A percentile compares a stretch with the other conserved stretches of the same genome.
Conservation (phyloP, 2,113 vertebrate genomes). For the Zosterops pallidus region DNA sequence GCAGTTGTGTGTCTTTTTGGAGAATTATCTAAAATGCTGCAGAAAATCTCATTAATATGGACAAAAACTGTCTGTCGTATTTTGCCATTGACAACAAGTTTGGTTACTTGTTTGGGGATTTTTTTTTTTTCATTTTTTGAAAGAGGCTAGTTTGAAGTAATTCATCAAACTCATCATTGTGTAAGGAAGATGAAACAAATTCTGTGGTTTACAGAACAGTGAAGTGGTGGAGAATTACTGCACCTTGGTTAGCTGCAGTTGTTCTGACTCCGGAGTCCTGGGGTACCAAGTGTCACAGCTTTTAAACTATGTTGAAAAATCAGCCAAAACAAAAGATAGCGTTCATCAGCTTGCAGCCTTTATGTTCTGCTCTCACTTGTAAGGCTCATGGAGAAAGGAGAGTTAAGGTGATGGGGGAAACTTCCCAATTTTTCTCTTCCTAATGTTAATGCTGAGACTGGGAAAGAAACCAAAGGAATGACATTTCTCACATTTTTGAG, state of each 20-base stretch:
- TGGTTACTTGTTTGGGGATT: background rate
- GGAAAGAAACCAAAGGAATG: slow-evolving; percentile 25
- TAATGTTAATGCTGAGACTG: background rate
- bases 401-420: background rate
- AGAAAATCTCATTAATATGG: background rate
- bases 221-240: background rate
- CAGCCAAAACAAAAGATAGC: background rate
- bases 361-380: background rate
- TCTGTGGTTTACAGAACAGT: background rate
- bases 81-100: background rate
- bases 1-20: background rate
- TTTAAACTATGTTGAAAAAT: background rate
- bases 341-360: background rate
- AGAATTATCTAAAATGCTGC: background rate
- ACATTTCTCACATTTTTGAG: slow-evolving; percentile 51
- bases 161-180: background rate
- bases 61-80: background rate
- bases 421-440: background rate
- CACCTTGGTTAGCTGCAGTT: background rate
- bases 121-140: background rate
- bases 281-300: background rate
- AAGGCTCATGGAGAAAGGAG: background rate
- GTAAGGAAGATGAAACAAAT: background rate
- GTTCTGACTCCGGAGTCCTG: background rate
- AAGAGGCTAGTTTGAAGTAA: background rate